Evolutionary conservation across 2,797 vertebrate species (phyloP), one percentile per base, ranked within the genome.

Genomic region (Gymnoscopelus braueri): DNA sequence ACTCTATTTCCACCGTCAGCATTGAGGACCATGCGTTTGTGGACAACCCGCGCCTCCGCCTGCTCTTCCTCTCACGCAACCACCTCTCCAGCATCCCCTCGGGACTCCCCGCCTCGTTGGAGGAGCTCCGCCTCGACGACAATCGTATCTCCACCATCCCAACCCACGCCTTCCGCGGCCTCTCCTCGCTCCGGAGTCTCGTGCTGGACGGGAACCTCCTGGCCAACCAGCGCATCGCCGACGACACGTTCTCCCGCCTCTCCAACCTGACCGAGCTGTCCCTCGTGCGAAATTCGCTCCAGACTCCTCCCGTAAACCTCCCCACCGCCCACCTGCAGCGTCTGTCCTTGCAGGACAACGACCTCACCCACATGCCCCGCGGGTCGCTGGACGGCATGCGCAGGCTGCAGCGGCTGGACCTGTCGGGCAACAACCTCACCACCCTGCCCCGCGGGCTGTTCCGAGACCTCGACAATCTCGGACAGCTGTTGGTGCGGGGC

Each of bases 81-180:
- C 97, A 98, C 77, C 92, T 99, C 47, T 98, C 97, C 69, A 97
- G 96, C 90, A 98, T 99, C 50, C 97, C 98, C 0, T 93, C 96
- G 0, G 97, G 97, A n/a, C 81, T 99, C 59, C 97, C 97, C 0
- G 94, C 93, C 23, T 96, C 95, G 0, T 83, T 99, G 76, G 97
- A 99, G 85, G 98, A 99, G 88, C 93, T 98, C 15, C 92, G 96
- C 0, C 69, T 99, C 70, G 98, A 98, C 10, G 97, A 99, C 84
- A 99, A 99, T 92, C 94, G 98, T 13, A 99, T 99, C 78, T 96
- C 96, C 82, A 97, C 97, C 65, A 96, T 98, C 76, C 97, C 97
- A 0, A 95, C 94, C 7, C 94, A 97, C 0, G 98, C 97, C 50
- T 98, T 98, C 87, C 92, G 95, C 77, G 97, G 97, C 23, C 92